Conservation (phyloP, 2,888 invertebrate species). For the Peribatodes rhomboidaria region DNA sequence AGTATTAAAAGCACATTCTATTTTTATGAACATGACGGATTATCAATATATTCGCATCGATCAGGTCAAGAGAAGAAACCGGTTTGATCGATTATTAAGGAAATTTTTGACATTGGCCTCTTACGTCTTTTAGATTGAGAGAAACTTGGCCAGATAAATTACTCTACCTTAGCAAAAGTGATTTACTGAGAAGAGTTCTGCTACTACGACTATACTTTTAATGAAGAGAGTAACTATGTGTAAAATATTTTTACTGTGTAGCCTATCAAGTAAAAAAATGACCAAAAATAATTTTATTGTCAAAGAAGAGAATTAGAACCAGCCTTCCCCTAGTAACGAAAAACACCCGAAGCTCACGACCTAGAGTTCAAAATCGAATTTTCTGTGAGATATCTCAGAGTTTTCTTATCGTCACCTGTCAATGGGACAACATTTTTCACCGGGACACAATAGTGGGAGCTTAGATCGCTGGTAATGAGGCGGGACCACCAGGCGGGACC, state of each 20-base stretch:
- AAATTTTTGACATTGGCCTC: slow-evolving; percentile 46
- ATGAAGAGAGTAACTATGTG: not conserved
- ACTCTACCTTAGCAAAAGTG: not conserved
- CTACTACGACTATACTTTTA: too few relatives aligned
- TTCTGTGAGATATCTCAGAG: slow-evolving; percentile 44
- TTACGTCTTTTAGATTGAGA: slow-evolving; percentile 3
- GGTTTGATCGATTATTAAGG: slow-evolving; percentile 73
- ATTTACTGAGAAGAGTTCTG: not conserved
- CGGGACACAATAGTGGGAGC: slow-evolving; percentile 77
- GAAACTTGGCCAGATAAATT: not conserved
- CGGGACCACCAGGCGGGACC: slow-evolving; percentile 76
- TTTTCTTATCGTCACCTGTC: slow-evolving; percentile 82
- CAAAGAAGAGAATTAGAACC: not conserved
- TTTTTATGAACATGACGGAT: slow-evolving; percentile 63
- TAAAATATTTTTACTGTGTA: not conserved
- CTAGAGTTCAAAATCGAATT: slow-evolving; percentile 32
- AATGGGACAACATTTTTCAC: slow-evolving; percentile 81
- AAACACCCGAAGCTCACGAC: not conserved
- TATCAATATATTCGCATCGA: slow-evolving; percentile 57
- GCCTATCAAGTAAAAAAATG: not conserved
- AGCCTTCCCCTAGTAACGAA: not conserved
- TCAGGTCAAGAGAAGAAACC: slow-evolving; percentile 63
- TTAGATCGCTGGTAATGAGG: slow-evolving; percentile 77
- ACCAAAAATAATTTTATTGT: not conserved
- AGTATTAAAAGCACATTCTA: slow-evolving; percentile 41